A percentile compares a stretch with the other conserved stretches of the same genome.
These are phyloP conservation scores for Geodia barretti DNA, from an alignment of 37 sponge, comb jelly and placozoan genomes.

Conservation along the genomic window DNA sequence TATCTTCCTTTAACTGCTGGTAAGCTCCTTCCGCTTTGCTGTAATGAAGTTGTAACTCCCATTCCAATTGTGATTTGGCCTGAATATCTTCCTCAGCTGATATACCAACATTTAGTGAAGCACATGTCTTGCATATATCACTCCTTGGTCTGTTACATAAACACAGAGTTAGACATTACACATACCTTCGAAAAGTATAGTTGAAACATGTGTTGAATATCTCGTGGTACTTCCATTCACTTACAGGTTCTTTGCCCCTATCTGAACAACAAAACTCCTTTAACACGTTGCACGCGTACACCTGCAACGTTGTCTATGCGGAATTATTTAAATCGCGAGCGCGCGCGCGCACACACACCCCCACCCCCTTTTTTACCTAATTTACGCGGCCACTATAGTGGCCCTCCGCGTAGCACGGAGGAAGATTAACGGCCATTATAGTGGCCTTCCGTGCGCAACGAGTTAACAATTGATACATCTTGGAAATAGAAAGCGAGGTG, in stretches of 20 bases:
- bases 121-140: conserved; percentile 40
- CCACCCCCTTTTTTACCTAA: too few relatives aligned
- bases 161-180: background rate
- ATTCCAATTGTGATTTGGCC: conserved; percentile 1
- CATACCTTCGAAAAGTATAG: conserved; percentile 41
- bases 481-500: conserved; percentile 2
- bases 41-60: conserved; percentile 12
- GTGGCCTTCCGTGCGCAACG: too few relatives aligned
- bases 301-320: too few relatives aligned
- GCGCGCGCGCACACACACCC: too few relatives aligned
- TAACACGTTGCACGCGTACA: too few relatives aligned
- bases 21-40: conserved; percentile 26
- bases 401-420: too few relatives aligned
- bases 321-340: too few relatives aligned
- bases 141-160: conserved; percentile 16
- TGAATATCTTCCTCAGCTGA: conserved; percentile 18
- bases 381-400: too few relatives aligned
- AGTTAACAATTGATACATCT: conserved; percentile 45
- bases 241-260: conserved; percentile 10
- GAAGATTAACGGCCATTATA: too few relatives aligned
- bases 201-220: conserved; percentile 41
- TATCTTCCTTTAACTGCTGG: conserved; percentile 32
- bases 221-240: conserved; percentile 35
- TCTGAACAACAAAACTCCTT: background rate
- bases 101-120: conserved; percentile 16